phyloP scores from a whole-genome alignment of 2,113 vertebrate genomes.

The Siniperca knerii region DNA sequence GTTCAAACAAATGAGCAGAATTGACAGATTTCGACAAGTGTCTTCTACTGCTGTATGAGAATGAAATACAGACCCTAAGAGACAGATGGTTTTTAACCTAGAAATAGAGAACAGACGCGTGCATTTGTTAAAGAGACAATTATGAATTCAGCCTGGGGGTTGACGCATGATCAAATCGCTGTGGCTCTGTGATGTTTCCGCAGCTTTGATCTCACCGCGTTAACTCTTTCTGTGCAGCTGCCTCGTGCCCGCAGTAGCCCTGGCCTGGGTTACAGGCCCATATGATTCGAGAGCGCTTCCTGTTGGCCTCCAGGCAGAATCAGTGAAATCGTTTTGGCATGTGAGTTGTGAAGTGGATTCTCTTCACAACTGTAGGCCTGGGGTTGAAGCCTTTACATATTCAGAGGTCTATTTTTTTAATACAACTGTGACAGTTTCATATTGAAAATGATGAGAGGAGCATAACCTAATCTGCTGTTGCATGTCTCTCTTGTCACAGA shows the following conservation, averaged over 20 bases:
- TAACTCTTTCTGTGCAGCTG: conserved; percentile 59
- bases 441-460: not conserved
- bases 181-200: conserved; percentile 70
- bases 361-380: conserved; percentile 31
- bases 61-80: conserved; percentile 15
- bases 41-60: not conserved
- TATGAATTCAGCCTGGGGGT: conserved; percentile 66
- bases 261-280: conserved; percentile 20
- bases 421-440: conserved; percentile 9
- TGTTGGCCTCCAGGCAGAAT: conserved; percentile 53
- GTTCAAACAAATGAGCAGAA: not conserved
- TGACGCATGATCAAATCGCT: conserved; percentile 63
- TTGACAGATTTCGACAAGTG: conserved; percentile 21
- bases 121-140: conserved; percentile 67
- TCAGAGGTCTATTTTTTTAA: not conserved
- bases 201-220: conserved; percentile 71
- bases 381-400: conserved; percentile 38
- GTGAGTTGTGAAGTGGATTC: conserved; percentile 54
- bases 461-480: conserved; percentile 1
- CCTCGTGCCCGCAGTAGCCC: conserved; percentile 36
- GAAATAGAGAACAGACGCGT: conserved; percentile 57
- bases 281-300: conserved; percentile 55
- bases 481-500: not conserved
- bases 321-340: conserved; percentile 69
- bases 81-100: conserved; percentile 57